Evolutionary conservation across 2,797 vertebrate genomes (phyloP).

Genomic region (Rousettus madagascariensis): DNA sequence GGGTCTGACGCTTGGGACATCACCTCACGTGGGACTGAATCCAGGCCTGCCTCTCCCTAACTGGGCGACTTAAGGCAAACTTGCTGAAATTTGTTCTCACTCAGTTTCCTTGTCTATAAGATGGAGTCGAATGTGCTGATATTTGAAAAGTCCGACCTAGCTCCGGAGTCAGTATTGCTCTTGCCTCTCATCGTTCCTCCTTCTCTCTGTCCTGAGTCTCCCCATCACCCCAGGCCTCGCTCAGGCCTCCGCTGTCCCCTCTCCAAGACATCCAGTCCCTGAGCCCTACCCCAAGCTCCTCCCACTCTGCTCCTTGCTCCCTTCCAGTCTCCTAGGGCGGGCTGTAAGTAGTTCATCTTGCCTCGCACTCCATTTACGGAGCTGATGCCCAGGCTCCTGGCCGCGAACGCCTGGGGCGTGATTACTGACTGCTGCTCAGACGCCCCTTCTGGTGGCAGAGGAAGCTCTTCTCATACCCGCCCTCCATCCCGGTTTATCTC

Average conservation of each 20-base stretch:
- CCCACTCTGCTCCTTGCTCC: fast-evolving
- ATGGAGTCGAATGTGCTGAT: fast-evolving
- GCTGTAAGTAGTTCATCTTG: fast-evolving
- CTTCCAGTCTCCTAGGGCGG: fast-evolving
- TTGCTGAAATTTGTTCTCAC: fast-evolving
- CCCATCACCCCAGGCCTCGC: background rate
- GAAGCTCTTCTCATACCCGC: fast-evolving
- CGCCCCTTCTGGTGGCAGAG: too few relatives aligned
- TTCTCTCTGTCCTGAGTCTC: background rate
- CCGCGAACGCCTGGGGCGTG: fast-evolving
- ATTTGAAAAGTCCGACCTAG: background rate
- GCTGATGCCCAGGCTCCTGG: background rate
- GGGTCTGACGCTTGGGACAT: fast-evolving
- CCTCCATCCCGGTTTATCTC: fast-evolving
- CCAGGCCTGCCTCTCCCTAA: background rate
- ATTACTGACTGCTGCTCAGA: fast-evolving
- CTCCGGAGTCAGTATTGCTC: fast-evolving
- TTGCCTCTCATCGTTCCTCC: fast-evolving
- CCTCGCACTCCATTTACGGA: fast-evolving
- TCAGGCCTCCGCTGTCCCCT: fast-evolving
- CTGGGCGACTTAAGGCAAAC: background rate
- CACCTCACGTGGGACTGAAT: fast-evolving
- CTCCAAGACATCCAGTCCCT: background rate
- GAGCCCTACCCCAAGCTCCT: fast-evolving
- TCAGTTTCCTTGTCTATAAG: background rate